phyloP scores from a whole-genome alignment of 2,113 vertebrate species.

The Vulpes vulpes region DNA sequence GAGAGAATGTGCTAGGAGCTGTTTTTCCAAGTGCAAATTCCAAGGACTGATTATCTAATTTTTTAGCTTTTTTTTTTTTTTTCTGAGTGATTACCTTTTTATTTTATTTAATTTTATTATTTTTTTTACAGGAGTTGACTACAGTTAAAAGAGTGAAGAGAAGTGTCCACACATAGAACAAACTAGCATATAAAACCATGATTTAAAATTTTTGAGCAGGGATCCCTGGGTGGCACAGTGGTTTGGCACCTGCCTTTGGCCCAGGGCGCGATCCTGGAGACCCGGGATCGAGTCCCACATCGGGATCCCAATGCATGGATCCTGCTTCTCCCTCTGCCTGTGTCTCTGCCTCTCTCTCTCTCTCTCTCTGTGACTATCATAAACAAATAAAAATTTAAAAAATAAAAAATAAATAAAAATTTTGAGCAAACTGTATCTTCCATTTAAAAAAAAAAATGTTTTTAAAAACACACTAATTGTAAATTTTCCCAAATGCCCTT shows the following conservation, averaged over 20 bases:
- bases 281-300: too few species aligned
- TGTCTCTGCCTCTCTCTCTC: too few species aligned
- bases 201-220: background rate
- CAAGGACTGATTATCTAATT: slow-evolving; percentile 3
- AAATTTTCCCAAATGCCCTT: background rate
- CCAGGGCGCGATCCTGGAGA: too few species aligned
- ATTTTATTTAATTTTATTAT: too few species aligned
- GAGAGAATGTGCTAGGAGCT: background rate
- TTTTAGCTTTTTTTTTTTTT: background rate
- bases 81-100: background rate
- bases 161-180: background rate
- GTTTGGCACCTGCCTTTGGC: too few species aligned
- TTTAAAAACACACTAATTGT: background rate
- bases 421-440: background rate
- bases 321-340: too few species aligned
- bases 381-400: too few species aligned
- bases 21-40: slow-evolving; percentile 19
- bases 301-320: too few species aligned
- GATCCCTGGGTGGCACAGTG: too few species aligned
- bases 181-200: background rate
- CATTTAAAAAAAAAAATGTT: background rate
- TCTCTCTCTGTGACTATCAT: too few species aligned
- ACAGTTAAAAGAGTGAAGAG: background rate
- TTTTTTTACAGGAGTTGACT: background rate
- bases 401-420: too few species aligned